A percentile compares a stretch with the other conserved stretches of the same genome.
phyloP scores from a whole-genome alignment of 2,888 invertebrate species.

The Trissolcus japonicus region DNA sequence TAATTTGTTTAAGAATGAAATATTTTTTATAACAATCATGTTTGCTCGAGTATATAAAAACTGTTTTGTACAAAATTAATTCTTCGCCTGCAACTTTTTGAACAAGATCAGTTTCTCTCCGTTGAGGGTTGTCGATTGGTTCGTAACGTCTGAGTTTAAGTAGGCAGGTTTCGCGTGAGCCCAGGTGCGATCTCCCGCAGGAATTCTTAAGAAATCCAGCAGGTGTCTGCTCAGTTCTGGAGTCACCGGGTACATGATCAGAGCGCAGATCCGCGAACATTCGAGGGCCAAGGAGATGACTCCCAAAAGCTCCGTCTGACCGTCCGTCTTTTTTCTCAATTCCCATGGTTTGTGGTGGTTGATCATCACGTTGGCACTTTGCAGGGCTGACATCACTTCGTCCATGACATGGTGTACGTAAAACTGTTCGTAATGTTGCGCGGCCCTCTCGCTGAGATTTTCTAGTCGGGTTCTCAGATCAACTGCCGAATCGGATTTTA shows the following conservation, averaged over 20 bases:
- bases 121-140: constrained; percentile 8
- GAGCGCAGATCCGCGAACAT: constrained; percentile 85
- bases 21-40: too few relatives aligned
- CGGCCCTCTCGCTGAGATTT: constrained; percentile 79
- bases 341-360: constrained; percentile 93
- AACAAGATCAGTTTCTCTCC: constrained; percentile 34
- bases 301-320: constrained; percentile 81
- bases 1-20: too few relatives aligned
- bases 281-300: constrained; percentile 91
- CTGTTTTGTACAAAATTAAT: constrained; percentile 15
- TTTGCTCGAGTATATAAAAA: neutral
- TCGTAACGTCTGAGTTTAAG: constrained; percentile 22
- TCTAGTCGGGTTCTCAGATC: constrained; percentile 79
- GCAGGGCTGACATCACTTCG: constrained; percentile 84
- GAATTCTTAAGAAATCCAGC: constrained; percentile 82
- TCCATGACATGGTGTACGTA: constrained; percentile 91
- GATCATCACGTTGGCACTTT: constrained; percentile 90
- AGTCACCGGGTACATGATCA: constrained; percentile 90
- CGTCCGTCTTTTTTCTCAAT: constrained; percentile 79
- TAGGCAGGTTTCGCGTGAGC: constrained; percentile 71
- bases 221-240: constrained; percentile 84
- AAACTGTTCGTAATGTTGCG: constrained; percentile 83
- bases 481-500: constrained; percentile 77
- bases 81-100: constrained; percentile 30
- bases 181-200: constrained; percentile 77